Evolutionary conservation across 2,888 invertebrate genomes (phyloP).

Genomic region (Cenopis cana): DNA sequence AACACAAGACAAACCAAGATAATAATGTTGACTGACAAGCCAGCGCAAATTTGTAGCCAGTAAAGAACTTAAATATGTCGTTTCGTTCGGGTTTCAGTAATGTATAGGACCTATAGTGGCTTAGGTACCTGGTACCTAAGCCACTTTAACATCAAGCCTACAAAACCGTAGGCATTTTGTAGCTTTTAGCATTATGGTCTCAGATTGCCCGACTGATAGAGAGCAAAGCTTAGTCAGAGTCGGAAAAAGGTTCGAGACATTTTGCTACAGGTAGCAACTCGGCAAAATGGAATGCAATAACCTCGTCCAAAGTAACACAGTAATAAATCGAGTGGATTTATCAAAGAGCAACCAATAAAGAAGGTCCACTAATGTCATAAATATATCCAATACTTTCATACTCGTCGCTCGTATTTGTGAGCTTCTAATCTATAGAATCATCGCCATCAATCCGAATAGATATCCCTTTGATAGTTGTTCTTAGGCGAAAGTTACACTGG

Average conservation of each 20-base stretch:
- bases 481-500: slow-evolving; percentile 40
- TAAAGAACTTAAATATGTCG: background rate
- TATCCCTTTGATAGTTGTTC: slow-evolving; percentile 42
- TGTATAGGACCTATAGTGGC: no score
- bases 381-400: slow-evolving; percentile 35
- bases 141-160: slow-evolving; percentile 7
- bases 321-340: slow-evolving; percentile 41
- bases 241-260: slow-evolving; percentile 28
- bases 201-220: slow-evolving; percentile 26
- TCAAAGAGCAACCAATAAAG: slow-evolving; percentile 40
- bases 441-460: slow-evolving; percentile 34
- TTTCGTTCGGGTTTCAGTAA: slow-evolving; percentile 17
- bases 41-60: no score
- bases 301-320: slow-evolving; percentile 22
- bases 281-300: slow-evolving; percentile 41
- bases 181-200: slow-evolving; percentile 27
- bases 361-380: slow-evolving; percentile 39
- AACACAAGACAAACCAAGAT: no score
- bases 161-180: slow-evolving; percentile 28
- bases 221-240: slow-evolving; percentile 38
- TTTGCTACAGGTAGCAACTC: slow-evolving; percentile 25
- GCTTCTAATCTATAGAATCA: slow-evolving; percentile 37
- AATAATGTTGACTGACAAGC: no score
- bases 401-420: slow-evolving; percentile 26
- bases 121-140: no score